Base-by-base conservation (phyloP, 2,113 vertebrate species). In the Merops nubicus region DNA sequence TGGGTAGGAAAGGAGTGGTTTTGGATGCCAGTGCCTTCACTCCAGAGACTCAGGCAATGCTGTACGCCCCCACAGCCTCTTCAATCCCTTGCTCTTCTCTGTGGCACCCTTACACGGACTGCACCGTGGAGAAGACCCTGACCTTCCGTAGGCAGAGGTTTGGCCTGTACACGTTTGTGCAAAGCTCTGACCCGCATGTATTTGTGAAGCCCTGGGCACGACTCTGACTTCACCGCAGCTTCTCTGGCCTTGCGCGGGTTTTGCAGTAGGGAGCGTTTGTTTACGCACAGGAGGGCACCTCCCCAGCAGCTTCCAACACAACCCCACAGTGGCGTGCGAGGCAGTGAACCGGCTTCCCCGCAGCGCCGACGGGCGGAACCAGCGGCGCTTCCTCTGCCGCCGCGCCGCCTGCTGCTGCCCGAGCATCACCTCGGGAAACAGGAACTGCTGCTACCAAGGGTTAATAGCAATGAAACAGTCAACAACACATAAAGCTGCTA, bases 11-110 rank as follows among this genome's bases (percentile, higher is more conserved):
- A 12, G 26, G 25, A 42, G 28, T 70, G 25, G 23, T 17, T 68
- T 54, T 20, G 43, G n/a, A 33, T 81, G 50, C 56, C 68, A 10
- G 12, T 42, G 43, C 48, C 72, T 43, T 57, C 76, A 53, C 18
- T 28, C 18, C 6, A 2, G 43, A 9, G 4, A 25, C 21, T 73
- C 29, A 72, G 69, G 47, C n/a, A 25, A 2, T 42, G 38, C 48
- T 2, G 0, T 13, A n/a, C 25, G 23, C 8, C 19, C 4, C 17
- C 2, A 4, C 43, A 56, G n/a, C n/a, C n/a, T n/a, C n/a, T n/a
- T n/a, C n/a, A n/a, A n/a, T 47, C 38, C 26, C 33, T 70, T 18
- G 33, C 33, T 12, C 3, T 0, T 25, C 31, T 18, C 53, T 62
- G 50, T 19, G 47, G 33, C 72, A 45, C 11, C 33, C 31, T 40